Evolutionary conservation across 2,797 vertebrate species (phyloP), one percentile per base, ranked within the genome.

Genomic region (Halcyon leucocephala): DNA sequence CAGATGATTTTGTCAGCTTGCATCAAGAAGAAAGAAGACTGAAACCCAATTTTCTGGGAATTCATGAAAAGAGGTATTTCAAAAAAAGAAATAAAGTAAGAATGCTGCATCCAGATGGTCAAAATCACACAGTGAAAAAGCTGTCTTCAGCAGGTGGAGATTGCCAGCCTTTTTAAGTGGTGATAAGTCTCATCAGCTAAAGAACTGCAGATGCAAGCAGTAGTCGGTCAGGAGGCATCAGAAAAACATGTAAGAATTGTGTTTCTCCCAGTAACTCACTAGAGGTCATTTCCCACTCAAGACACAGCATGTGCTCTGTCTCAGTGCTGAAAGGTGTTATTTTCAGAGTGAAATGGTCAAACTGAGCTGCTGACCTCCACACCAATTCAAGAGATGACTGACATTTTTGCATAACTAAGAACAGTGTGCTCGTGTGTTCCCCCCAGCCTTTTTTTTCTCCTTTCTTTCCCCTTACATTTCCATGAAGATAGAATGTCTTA

Each of bases 81-180:
- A 31, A 66, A 67, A 74, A 77, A n/a, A 52, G 31, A 42, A 70
- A 51, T 16, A 25, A 82, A 88, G n/a, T 37, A 55, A 90, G 24
- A 51, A 52, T 91, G 66, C 70, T 86, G 14, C 17, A 87, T 77
- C 85, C 87, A 95, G 93, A 93, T 90, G 93, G 82, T 78, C 62
- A 86, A 73, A 95, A 90, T 86, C 70, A 86, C 60, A 72, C 28
- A 66, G 42, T 44, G 51, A 90, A 76, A 76, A 87, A 93, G 41
- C 28, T 71, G 33, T 69, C 49, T 83, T 69, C 35, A 90, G 89
- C 70, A 72, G 76, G 82, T 89, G 69, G 72, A 78, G 54, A 26
- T 18, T 62, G 51, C 33, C 89, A 95, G 73, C n/a, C 58, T 86
- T 95, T 74, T 79, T 7, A 42, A 93, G 76, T 29, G 48, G 9